Evolutionary conservation across 2,888 invertebrate species (phyloP), one percentile per base, ranked within the genome.

Genomic region (Sclerodermus sp.): DNA sequence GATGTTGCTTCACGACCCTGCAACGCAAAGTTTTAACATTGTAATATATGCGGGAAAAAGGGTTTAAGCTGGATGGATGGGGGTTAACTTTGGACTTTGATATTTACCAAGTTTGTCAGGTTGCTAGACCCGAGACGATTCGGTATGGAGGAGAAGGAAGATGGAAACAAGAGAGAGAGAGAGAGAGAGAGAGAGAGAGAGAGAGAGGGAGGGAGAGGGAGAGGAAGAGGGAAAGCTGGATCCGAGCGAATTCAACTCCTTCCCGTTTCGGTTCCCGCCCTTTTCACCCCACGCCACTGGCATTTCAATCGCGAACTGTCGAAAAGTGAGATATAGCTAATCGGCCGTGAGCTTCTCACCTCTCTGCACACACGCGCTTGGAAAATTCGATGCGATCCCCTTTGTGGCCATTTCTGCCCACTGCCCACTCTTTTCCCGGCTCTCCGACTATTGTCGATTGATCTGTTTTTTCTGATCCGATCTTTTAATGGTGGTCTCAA

Each of bases 251-350:
- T 34, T 13, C 34, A 34, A 13, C 34, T 34, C 34, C 34, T n/a
- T n/a, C 34, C 10, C 34, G n/a, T 34, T 12, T 13, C 2, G 34
- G n/a, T 34, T 34, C 34, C 34, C 34, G 13, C 12, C 34, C 34
- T 13, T n/a, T 12, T 12, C 12, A 34, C 34, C 34, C 34, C 34
- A 34, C 13, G 34, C 34, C 34, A 34, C n/a, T 29, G 43, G 53
- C 46, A 37, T 53, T 53, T 53, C 49, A 47, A 47, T 53, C 47
- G 15, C 42, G 38, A 42, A 32, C 53, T 49, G 54, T 55, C 40
- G 48, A 44, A 36, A 53, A 53, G 53, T 53, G 53, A 53, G 50
- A 56, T 43, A 50, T 43, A 37, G 51, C 32, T 44, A 42, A 54
- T 56, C 51, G 54, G 46, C 36, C 48, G 44, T 36, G 32, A 47